Evolutionary conservation across 2,888 invertebrate genomes (phyloP), one percentile per base, ranked within the genome.

Genomic region (Myopa tessellatipennis): DNA sequence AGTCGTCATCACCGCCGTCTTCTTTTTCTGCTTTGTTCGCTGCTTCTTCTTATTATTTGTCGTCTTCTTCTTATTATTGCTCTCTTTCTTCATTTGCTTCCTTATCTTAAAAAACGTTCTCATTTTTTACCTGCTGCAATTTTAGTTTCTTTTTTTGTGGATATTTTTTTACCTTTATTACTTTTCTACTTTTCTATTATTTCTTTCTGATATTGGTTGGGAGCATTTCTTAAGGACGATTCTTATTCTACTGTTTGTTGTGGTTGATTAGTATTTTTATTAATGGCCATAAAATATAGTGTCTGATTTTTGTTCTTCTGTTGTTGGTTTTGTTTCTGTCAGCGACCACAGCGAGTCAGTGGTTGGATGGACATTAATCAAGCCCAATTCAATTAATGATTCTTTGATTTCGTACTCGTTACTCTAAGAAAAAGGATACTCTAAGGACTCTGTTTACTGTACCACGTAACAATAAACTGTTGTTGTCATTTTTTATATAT

Each of bases 321-420:
- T n/a, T n/a, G n/a, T n/a, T n/a, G n/a, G n/a, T n/a, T n/a, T n/a
- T n/a, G n/a, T n/a, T n/a, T n/a, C n/a, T n/a, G n/a, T n/a, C n/a
- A n/a, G n/a, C n/a, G n/a, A 40, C 40, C 40, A 40, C 40, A 40
- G 8, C 40, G 40, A 40, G 4, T 58, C 58, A 61, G 26, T 61
- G 61, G 26, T 26, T 18, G n/a, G n/a, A 26, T 61, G 16, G 61
- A 26, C 26, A 61, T 61, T 61, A 61, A 61, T 61, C 61, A 61
- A 26, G 26, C 61, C 26, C 61, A 61, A 26, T 61, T 61, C 26
- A 61, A n/a, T n/a, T 61, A 26, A 61, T 61, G 40, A 40, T 40
- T 8, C 40, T 40, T 40, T n/a, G n/a, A n/a, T n/a, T n/a, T n/a
- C 40, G 40, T 40, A 8, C 40, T 40, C 40, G 5, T 40, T 8